Evolutionary conservation across 2,797 vertebrate genomes (phyloP).

Genomic region (Trachops cirrhosus): DNA sequence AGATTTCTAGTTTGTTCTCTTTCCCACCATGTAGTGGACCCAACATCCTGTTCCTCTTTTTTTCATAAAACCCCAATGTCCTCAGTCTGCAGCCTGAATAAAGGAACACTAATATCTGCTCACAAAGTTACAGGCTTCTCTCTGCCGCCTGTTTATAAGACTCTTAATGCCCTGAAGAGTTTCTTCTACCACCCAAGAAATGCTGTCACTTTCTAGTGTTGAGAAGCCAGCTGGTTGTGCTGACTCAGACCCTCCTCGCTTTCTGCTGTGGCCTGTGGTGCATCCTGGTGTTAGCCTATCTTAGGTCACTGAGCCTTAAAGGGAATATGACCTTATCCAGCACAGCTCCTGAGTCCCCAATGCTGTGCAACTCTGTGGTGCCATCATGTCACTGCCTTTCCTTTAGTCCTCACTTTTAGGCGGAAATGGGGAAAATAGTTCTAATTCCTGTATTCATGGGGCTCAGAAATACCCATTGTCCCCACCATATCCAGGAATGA

Average conservation of each 20-base stretch:
- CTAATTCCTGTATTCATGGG: background rate
- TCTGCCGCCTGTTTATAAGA: background rate
- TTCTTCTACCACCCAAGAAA: background rate
- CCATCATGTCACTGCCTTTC: background rate
- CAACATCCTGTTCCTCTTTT: background rate
- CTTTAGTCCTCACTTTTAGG: background rate
- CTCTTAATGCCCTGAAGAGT: background rate
- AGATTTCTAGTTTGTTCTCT: background rate
- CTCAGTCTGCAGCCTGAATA: background rate
- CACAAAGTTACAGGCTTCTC: background rate
- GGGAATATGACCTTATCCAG: background rate
- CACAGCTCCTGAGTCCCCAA: background rate
- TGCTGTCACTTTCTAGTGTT: background rate
- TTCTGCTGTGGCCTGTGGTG: background rate
- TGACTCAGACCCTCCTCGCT: background rate
- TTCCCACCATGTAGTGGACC: background rate
- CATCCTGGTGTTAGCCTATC: background rate
- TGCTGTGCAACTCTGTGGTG: background rate
- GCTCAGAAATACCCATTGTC: background rate
- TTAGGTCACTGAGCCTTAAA: background rate
- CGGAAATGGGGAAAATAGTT: background rate
- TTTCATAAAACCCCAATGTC: background rate
- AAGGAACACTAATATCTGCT: background rate
- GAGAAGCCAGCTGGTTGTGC: background rate
- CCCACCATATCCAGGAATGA: background rate